Base-by-base conservation (phyloP, 2,797 vertebrate genomes). In the Pteronotus mesoamericanus region DNA sequence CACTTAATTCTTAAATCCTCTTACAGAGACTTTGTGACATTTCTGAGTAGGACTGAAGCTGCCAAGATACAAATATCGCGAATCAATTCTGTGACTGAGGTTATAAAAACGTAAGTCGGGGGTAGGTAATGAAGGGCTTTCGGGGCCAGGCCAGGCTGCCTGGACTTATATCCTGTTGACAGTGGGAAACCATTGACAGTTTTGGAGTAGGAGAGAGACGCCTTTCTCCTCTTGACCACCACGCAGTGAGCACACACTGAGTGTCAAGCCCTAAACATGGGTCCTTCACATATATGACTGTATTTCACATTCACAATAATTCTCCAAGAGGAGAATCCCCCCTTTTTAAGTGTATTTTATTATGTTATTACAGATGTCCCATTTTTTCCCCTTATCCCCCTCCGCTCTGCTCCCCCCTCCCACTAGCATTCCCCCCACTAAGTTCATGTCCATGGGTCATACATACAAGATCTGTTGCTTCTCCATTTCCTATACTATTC, bases 1-100 rank as follows among this genome's bases (percentile, higher is more conserved):
- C 64, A 53, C 94, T 91, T 93, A 80, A 89, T 79, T 89, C 82
- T 61, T 75, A 68, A 93, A 83, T 83, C 66, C 22, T 95, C 91
- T 88, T 64, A 61, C 57, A 51, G 10, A 39, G 83, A 34, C 55
- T 19, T 74, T 53, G 74, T 77, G 61, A 66, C 55, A 94, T 93
- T 94, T 89, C 32, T 84, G 46, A 80, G 79, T 78, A 89, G 83
- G 44, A 55, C 66, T 77, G 64, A 92, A 42, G 15, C 87, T 95
- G 72, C 57, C 59, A 86, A 55, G 64, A 86, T 42, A 29, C 26
- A 74, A 77, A 8, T 75, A 77, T 53, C 55, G 42, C 22, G 53
- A 74, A 26, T 90, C 19, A 18, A 55, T 90, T 68, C 66, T 77
- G 42, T 48, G 74, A 85, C 32, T 57, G 55, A 69, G 4, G 6